These are phyloP conservation scores for Callimorpha dominula DNA, from an alignment of 2,888 invertebrate genomes.

Conservation along the genomic window DNA sequence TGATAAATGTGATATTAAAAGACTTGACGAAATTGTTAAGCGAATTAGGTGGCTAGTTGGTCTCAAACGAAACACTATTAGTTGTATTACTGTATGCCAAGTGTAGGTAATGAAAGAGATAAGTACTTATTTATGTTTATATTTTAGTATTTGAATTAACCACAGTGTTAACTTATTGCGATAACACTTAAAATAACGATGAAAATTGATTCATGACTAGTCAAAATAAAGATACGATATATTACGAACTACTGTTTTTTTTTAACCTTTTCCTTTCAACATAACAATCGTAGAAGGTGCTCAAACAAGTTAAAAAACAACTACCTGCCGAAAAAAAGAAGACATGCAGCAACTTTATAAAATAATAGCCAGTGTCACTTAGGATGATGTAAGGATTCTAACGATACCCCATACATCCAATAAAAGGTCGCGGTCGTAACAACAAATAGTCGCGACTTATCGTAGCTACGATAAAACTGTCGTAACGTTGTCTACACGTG, in stretches of 20 bases:
- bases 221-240: slow-evolving; percentile 68
- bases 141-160: slow-evolving; percentile 40
- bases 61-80: slow-evolving; percentile 9
- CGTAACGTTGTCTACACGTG: no score
- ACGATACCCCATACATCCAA: no score
- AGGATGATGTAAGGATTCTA: no score
- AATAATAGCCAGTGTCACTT: no score
- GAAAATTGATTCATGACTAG: slow-evolving; percentile 75
- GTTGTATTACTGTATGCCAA: slow-evolving; percentile 11
- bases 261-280: slow-evolving; percentile 16
- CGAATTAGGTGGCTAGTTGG: slow-evolving; percentile 25
- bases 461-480: no score
- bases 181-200: slow-evolving; percentile 40
- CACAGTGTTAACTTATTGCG: slow-evolving; percentile 37
- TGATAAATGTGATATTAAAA: slow-evolving; percentile 48
- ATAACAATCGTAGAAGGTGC: no score
- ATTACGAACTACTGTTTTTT: slow-evolving; percentile 41
- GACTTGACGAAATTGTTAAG: slow-evolving; percentile 39
- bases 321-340: no score
- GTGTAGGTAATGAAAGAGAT: slow-evolving; percentile 18
- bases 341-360: no score
- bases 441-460: no score
- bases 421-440: no score
- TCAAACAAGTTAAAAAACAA: no score
- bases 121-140: slow-evolving; percentile 47